Evolutionary conservation across 2,797 vertebrate species (phyloP).

Genomic region (Onychomys torridus): DNA sequence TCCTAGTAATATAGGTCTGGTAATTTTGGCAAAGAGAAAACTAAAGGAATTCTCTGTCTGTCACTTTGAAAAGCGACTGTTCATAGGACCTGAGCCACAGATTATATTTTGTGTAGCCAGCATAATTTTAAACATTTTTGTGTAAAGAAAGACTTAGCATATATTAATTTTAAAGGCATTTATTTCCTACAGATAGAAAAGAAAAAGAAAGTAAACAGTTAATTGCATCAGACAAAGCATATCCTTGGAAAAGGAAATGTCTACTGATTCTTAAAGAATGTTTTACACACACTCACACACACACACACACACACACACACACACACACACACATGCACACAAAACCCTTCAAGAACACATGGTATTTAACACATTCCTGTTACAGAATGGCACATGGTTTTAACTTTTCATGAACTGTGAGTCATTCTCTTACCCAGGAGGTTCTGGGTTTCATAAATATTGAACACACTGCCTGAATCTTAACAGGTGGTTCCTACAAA

Average conservation of each 20-base stretch:
- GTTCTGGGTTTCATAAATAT: constrained; percentile 83
- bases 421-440: constrained; percentile 81
- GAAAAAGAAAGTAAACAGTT: constrained; percentile 38
- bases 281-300: neutral
- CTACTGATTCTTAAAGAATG: constrained; percentile 63
- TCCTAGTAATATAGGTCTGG: neutral
- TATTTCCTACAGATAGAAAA: neutral
- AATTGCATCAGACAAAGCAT: constrained; percentile 60
- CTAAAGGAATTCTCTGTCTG: neutral
- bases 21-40: neutral
- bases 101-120: neutral
- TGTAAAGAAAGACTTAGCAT: neutral
- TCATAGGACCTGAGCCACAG: neutral
- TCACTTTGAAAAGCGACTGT: neutral
- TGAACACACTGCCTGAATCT: constrained; percentile 69
- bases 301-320: neutral
- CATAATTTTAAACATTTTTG: constrained; percentile 37
- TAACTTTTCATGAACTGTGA: constrained; percentile 84
- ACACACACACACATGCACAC: neutral
- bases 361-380: constrained; percentile 82
- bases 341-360: constrained; percentile 72
- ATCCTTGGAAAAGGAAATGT: constrained; percentile 69
- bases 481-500: constrained; percentile 53
- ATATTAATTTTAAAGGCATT: neutral
- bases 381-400: constrained; percentile 71